These are phyloP conservation scores for Pangasius krempfi DNA, from an alignment of 2,797 vertebrate species.

Conservation along the genomic window DNA sequence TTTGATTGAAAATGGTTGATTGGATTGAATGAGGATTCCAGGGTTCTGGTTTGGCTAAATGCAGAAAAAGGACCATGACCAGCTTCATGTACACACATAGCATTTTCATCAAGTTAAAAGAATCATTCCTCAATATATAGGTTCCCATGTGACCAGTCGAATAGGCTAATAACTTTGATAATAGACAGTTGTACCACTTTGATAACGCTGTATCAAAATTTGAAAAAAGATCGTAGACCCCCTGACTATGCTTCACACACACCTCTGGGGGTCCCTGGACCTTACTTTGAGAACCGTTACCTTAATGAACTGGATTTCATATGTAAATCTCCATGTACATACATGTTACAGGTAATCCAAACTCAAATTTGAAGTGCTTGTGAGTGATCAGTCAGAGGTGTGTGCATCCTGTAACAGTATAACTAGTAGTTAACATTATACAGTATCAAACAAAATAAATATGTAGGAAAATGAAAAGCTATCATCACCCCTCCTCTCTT, in stretches of 20 bases:
- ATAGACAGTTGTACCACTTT: background rate
- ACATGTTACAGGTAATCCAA: background rate
- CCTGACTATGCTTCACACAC: background rate
- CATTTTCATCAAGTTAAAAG: background rate
- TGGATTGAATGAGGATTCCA: background rate
- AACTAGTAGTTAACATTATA: no score
- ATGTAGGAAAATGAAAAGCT: no score
- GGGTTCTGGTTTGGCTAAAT: background rate
- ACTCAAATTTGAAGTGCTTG: background rate
- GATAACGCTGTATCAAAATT: background rate
- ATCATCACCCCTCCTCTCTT: background rate
- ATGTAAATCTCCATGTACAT: background rate
- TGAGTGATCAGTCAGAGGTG: background rate
- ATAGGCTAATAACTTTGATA: background rate
- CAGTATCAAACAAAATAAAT: background rate
- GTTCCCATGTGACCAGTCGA: background rate
- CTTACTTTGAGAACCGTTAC: background rate
- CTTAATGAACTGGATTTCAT: background rate
- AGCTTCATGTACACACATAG: background rate
- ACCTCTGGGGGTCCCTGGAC: background rate
- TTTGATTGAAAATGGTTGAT: constrained; percentile 2
- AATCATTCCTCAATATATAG: background rate
- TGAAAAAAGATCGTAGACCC: background rate
- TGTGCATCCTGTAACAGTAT: no score
- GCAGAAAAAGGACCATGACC: background rate